phyloP scores from a whole-genome alignment of 2,797 vertebrate genomes.

The Lithobates pipiens region DNA sequence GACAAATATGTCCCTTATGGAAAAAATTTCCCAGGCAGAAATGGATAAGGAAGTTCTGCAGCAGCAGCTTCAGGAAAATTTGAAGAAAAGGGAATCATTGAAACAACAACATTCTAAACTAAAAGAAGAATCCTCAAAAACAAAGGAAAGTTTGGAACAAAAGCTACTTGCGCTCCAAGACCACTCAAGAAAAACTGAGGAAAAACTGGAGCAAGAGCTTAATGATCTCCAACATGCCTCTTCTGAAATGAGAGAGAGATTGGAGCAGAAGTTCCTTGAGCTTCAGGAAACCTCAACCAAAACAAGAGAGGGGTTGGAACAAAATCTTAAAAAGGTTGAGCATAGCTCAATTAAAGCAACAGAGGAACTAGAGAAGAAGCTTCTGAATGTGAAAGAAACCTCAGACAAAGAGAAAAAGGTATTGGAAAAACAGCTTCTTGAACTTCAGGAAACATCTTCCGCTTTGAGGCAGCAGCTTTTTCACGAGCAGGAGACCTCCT shows the following conservation, averaged over 20 bases:
- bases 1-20: constrained; percentile 72
- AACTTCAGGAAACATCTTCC: background rate
- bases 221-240: background rate
- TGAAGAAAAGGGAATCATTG: background rate
- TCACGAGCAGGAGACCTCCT: background rate
- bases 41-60: constrained; percentile 73
- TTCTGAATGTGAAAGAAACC: constrained; percentile 6
- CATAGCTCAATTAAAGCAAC: background rate
- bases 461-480: background rate
- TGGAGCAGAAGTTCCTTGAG: constrained; percentile 40
- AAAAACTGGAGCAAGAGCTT: constrained; percentile 7
- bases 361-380: background rate
- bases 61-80: constrained; percentile 60
- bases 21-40: constrained; percentile 73
- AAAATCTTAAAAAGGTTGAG: background rate
- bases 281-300: constrained; percentile 5
- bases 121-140: constrained; percentile 66
- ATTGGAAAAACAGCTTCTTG: background rate
- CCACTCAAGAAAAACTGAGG: background rate
- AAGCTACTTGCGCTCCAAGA: constrained; percentile 66
- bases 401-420: background rate
- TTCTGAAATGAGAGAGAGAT: background rate
- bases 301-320: background rate
- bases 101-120: constrained; percentile 64
- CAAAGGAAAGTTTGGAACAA: constrained; percentile 69